These are phyloP conservation scores for Caenorhabditis becei DNA, from an alignment of 2,888 invertebrate species.

Conservation along the genomic window DNA sequence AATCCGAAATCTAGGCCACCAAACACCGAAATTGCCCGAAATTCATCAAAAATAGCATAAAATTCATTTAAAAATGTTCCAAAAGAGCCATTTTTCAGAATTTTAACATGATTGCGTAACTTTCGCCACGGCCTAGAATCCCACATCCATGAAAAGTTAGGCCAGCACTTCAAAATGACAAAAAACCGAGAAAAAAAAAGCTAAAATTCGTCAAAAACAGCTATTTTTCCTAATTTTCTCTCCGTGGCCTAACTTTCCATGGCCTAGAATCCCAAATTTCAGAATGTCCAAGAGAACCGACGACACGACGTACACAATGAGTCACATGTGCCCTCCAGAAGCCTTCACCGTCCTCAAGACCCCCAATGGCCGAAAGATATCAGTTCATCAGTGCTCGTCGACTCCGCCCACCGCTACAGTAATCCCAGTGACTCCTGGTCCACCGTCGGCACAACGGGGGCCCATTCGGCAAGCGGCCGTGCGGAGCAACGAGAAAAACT, in stretches of 20 bases:
- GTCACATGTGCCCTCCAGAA: conserved; percentile 61
- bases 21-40: too few species aligned
- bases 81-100: too few species aligned
- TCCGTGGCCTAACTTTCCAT: background rate
- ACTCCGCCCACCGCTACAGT: conserved; percentile 6
- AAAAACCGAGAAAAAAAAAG: too few species aligned
- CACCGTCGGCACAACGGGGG: conserved; percentile 16
- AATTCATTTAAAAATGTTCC: too few species aligned
- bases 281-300: conserved; percentile 56
- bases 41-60: too few species aligned
- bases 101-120: too few species aligned
- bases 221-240: too few species aligned
- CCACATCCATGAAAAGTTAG: too few species aligned
- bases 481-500: conserved; percentile 14
- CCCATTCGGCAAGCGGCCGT: conserved; percentile 44
- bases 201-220: too few species aligned
- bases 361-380: conserved; percentile 49
- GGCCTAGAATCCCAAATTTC: background rate
- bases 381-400: conserved; percentile 31
- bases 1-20: too few species aligned
- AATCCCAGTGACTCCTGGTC: conserved; percentile 18
- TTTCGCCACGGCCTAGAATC: too few species aligned
- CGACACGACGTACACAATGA: conserved; percentile 60
- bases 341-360: conserved; percentile 60
- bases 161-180: too few species aligned